These are phyloP conservation scores for Glandiceps talaboti DNA, from an alignment of 53 echinoderm and acorn worm species.

Conservation along the genomic window DNA sequence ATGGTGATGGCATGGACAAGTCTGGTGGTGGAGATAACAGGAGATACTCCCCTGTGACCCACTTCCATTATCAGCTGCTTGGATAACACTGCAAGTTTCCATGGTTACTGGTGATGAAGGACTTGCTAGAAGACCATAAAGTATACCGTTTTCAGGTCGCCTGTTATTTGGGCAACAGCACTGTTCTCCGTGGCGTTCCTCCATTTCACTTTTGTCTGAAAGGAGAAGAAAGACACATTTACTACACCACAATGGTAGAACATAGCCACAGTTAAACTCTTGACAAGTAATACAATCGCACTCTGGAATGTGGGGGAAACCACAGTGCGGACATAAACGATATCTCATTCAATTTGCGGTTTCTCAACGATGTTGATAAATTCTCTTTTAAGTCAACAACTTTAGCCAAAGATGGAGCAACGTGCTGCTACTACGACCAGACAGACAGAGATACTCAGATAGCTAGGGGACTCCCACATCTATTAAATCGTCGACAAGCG, in stretches of 20 bases:
- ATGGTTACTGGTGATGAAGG: conserved; percentile 5
- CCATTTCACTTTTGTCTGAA: background rate
- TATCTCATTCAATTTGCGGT: background rate
- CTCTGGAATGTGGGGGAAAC: background rate
- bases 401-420: background rate
- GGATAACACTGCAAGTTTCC: conserved; percentile 11
- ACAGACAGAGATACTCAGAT: too few relatives aligned
- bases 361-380: background rate
- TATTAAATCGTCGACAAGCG: too few relatives aligned
- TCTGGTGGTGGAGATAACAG: conserved; percentile 3
- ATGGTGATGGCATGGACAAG: conserved; percentile 8
- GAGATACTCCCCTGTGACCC: conserved; percentile 15
- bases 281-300: background rate
- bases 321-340: background rate
- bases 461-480: too few relatives aligned
- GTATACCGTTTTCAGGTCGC: conserved; percentile 54
- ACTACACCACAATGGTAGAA: background rate
- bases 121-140: conserved; percentile 63
- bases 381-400: too few relatives aligned
- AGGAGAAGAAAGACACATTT: background rate
- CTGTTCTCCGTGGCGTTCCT: background rate
- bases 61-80: conserved; percentile 24
- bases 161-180: conserved; percentile 17
- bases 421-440: background rate
- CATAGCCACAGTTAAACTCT: background rate